phyloP scores from a whole-genome alignment of 2,888 invertebrate species.

The Melieria picta region DNA sequence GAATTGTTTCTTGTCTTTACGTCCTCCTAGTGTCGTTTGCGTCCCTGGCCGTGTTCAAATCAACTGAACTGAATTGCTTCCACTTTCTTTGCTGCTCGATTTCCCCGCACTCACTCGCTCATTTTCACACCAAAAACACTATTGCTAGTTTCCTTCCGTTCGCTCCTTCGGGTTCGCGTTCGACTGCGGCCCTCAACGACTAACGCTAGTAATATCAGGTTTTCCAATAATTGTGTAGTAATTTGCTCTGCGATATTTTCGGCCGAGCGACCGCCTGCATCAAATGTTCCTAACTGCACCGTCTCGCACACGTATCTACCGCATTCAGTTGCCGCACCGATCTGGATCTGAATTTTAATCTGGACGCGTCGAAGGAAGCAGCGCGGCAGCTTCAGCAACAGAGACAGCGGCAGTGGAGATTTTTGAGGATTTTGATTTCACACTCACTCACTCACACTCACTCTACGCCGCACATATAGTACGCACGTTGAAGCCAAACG shows the following conservation, averaged over 20 bases:
- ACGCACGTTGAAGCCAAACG: no score
- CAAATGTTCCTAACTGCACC: no score
- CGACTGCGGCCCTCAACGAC: no score
- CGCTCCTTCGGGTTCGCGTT: no score
- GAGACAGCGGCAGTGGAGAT: conserved; percentile 11
- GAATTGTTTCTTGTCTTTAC: no score
- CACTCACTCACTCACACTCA: conserved; percentile 4
- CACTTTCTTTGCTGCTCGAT: conserved; percentile 16
- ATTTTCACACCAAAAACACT: no score
- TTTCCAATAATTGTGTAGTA: conserved; percentile 3
- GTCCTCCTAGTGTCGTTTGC: no score
- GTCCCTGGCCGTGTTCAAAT: no score
- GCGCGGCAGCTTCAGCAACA: not conserved
- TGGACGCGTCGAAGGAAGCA: conserved; percentile 16
- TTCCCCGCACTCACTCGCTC: no score
- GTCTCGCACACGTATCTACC: not conserved
- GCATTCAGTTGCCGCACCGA: conserved; percentile 8
- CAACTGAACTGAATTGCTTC: no score
- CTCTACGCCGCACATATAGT: not conserved
- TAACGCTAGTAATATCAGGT: not conserved
- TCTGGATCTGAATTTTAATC: conserved; percentile 20
- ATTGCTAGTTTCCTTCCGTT: no score
- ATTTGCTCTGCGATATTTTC: not conserved
- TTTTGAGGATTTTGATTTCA: conserved; percentile 28
- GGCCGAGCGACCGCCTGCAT: no score